Conservation (phyloP, 1,140 invertebrate genomes). For the Drosophila biarmipes region DNA sequence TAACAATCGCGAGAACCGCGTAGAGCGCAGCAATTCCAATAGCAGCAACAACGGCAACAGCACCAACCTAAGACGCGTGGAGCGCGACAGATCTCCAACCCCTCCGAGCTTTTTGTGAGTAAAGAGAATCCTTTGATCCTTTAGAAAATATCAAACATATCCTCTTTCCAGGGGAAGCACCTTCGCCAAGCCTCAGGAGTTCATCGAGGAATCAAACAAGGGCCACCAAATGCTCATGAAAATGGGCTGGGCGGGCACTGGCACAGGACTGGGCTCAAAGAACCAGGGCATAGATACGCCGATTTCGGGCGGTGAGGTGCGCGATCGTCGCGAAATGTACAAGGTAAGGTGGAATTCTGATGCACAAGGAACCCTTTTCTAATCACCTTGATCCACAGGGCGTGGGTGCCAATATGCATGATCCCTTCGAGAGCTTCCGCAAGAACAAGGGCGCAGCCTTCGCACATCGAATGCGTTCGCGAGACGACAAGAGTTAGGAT, state of each 20-base stretch:
- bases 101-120: constrained; percentile 92
- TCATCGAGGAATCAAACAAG: constrained; percentile 94
- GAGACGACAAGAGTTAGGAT: constrained; percentile 88
- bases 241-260: constrained; percentile 96
- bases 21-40: constrained; percentile 36
- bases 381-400: constrained; percentile 76
- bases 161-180: constrained; percentile 72
- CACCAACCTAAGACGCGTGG: constrained; percentile 66
- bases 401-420: constrained; percentile 94
- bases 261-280: constrained; percentile 94
- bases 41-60: constrained; percentile 34
- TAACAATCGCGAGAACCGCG: constrained; percentile 49
- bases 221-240: constrained; percentile 97
- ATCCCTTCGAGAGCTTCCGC: constrained; percentile 98
- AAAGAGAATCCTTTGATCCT: too few relatives aligned
- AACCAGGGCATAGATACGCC: constrained; percentile 98
- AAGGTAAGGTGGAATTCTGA: constrained; percentile 86
- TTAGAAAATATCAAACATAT: background rate
- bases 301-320: constrained; percentile 95
- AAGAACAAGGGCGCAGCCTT: constrained; percentile 98
- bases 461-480: constrained; percentile 97
- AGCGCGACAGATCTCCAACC: constrained; percentile 88
- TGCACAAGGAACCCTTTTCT: background rate
- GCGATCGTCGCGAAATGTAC: constrained; percentile 96
- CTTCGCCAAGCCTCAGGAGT: constrained; percentile 86